phyloP scores from a whole-genome alignment of 2,888 invertebrate genomes.

The Silvanus unidentatus region DNA sequence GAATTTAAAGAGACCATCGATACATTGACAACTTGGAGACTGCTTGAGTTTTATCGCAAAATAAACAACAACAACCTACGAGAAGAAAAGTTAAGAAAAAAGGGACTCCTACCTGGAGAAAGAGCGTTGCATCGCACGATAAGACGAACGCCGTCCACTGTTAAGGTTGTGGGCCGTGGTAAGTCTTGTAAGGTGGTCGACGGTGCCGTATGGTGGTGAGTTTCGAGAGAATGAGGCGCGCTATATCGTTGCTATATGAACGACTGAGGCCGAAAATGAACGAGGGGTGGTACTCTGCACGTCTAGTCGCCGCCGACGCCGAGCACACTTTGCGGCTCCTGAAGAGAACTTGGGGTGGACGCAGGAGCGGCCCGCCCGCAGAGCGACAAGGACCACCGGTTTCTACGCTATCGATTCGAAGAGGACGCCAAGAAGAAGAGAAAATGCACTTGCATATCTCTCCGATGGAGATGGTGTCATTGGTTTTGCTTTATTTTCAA shows the following conservation, averaged over 20 bases:
- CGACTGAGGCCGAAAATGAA: conserved; percentile 25
- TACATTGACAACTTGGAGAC: not conserved
- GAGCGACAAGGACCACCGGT: conserved; percentile 38
- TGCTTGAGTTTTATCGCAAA: not conserved
- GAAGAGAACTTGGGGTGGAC: conserved; percentile 43
- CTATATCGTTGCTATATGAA: conserved; percentile 9
- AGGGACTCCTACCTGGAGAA: conserved; percentile 34
- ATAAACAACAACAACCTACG: not conserved
- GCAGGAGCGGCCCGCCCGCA: conserved; percentile 40
- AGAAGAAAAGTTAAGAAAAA: conserved; percentile 17
- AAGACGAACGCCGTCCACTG: conserved; percentile 14
- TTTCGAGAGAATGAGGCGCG: not conserved
- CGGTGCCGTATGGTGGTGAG: conserved; percentile 26
- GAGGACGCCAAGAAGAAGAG: conserved; percentile 18
- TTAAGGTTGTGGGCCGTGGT: not conserved
- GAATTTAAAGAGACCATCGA: not conserved
- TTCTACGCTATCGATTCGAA: conserved; percentile 34
- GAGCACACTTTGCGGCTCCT: conserved; percentile 49
- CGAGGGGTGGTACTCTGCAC: conserved; percentile 40
- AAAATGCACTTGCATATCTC: conserved; percentile 16
- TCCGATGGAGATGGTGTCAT: conserved; percentile 18
- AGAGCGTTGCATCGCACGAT: conserved; percentile 18
- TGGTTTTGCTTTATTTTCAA: not conserved
- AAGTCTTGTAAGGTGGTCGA: conserved; percentile 29
- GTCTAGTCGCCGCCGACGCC: conserved; percentile 50